Percentiles rank a stretch among this genome's conserved stretches.
These are phyloP conservation scores for Takifugu bimaculatus DNA, from an alignment of 2,113 vertebrate genomes.

Conservation along the genomic window DNA sequence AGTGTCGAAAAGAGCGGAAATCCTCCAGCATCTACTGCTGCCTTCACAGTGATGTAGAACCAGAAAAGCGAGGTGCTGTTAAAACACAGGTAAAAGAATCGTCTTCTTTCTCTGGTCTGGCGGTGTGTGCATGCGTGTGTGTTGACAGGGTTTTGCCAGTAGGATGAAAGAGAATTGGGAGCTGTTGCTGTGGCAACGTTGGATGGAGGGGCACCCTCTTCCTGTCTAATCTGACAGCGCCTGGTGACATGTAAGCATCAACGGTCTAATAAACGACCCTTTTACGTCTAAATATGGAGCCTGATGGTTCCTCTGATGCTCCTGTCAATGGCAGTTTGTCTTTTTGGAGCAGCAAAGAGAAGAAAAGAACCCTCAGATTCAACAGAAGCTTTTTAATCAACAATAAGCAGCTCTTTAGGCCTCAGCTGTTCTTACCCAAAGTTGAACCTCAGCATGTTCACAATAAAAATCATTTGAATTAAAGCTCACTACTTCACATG, in stretches of 20 bases:
- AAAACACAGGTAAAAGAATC: conserved; percentile 47
- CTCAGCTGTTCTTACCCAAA: too few relatives aligned
- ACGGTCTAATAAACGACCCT: conserved; percentile 15
- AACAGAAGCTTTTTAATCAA: not conserved
- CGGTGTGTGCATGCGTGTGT: conserved; percentile 5
- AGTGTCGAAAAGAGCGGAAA: conserved; percentile 38
- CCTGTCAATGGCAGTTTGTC: not conserved
- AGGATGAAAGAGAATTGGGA: conserved; percentile 56
- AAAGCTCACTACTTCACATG: too few relatives aligned
- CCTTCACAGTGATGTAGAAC: conserved; percentile 58
- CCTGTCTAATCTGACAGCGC: conserved; percentile 34
- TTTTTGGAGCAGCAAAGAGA: not conserved
- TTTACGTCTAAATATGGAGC: not conserved
- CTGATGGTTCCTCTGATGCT: conserved; percentile 7
- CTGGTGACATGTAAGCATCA: conserved; percentile 33
- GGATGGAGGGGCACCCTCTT: conserved; percentile 52
- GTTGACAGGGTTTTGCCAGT: conserved; percentile 43
- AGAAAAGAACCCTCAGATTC: not conserved
- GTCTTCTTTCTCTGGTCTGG: not conserved
- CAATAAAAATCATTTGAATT: too few relatives aligned
- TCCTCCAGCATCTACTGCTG: conserved; percentile 17
- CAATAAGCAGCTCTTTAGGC: not conserved
- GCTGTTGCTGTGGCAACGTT: conserved; percentile 75
- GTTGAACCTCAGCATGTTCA: too few relatives aligned
- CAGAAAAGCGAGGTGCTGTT: conserved; percentile 21